phyloP scores from a whole-genome alignment of 2,113 vertebrate genomes.

The Apteryx mantelli region DNA sequence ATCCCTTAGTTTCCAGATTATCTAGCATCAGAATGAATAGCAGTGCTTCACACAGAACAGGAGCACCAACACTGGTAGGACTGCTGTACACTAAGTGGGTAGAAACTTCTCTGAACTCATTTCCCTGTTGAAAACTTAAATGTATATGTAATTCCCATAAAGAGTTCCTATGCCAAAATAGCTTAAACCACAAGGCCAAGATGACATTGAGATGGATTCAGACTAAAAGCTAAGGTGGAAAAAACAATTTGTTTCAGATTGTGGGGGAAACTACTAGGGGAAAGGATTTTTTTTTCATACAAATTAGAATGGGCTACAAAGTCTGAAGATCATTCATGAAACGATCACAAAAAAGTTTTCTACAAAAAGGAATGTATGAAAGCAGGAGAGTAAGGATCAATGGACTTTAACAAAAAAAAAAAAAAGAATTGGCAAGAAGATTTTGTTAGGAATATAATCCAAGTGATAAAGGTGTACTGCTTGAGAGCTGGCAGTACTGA shows the following conservation, averaged over 20 bases:
- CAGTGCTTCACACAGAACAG: background rate
- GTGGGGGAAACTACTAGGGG: background rate
- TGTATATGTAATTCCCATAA: background rate
- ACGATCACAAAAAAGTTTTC: background rate
- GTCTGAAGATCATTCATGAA: background rate
- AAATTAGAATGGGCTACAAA: background rate
- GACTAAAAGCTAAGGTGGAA: background rate
- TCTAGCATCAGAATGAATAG: background rate
- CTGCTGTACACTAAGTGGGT: accelerated
- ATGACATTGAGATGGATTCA: background rate
- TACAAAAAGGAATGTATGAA: background rate
- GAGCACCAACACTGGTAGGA: background rate
- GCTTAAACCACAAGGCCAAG: background rate
- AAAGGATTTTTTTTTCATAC: background rate
- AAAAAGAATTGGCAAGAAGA: background rate
- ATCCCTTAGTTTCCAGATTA: background rate
- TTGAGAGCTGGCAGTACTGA: background rate
- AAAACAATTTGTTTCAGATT: background rate
- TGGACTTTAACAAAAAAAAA: background rate
- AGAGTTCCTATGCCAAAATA: background rate
- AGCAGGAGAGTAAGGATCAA: background rate
- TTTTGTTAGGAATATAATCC: background rate
- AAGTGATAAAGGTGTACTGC: background rate
- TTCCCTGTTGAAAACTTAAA: background rate
- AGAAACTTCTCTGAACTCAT: background rate